Evolutionary conservation across 2,113 vertebrate species (phyloP), one percentile per base, ranked within the genome.

Genomic region (Cervus canadensis): DNA sequence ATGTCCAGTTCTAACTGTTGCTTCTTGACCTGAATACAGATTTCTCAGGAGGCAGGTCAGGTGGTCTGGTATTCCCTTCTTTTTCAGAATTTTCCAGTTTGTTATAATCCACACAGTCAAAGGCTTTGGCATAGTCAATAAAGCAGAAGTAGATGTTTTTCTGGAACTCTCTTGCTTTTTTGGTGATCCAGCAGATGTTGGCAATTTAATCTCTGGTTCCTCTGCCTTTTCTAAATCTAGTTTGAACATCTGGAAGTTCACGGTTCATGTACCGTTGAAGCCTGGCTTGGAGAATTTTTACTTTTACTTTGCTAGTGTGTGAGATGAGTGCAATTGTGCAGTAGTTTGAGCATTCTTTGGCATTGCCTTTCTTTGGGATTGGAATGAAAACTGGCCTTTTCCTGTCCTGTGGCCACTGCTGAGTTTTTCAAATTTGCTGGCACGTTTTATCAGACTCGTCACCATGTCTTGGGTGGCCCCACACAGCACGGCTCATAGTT

Each of bases 171-270:
- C 9, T 71, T 36, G 64, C 64, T 36, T 36, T 71, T 71, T 71
- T 0, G 2, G 36, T 36, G 17, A 21, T n/a, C 4, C 64, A 71
- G 0, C 4, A 0, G 9, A 36, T 36, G n/a, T 71, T 36, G n/a
- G 64, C 64, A 71, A 71, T 21, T 71, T 36, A 9, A 11, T 67
- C n/a, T 67, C 64, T 67, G n/a, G 9, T 67, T 36, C n/a, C 64
- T 67, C 64, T 67, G 64, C 64, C 33, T 36, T 67, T 67, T 36
- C 17, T 67, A 36, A 36, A 67, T 1, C 33, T 8, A 21, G 64
- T 8, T 67, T 67, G 64, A 67, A 67, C n/a, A 67, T 36, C n/a
- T 11, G 4, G 64, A 36, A 36, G 17, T 67, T 67, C 64, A 67
- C 9, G 0, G n/a, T 67, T 36, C 19, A 67, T 2, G 10, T 67